Conservation (phyloP, 2,113 vertebrate genomes). For the Cisticola juncidis region DNA sequence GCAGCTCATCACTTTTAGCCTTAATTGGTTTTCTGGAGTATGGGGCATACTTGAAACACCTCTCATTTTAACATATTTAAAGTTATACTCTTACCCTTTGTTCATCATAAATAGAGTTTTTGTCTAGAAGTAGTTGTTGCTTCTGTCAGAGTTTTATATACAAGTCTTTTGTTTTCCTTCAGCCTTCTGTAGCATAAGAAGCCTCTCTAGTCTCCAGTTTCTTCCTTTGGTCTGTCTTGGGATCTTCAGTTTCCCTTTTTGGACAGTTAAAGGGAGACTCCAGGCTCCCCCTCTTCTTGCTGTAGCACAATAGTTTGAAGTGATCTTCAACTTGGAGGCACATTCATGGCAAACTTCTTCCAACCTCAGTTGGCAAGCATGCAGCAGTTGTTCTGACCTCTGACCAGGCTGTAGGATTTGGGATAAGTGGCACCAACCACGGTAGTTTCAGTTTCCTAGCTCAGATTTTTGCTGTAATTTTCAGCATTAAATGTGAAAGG, state of each 20-base stretch:
- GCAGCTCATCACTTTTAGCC: neutral
- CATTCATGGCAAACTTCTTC: neutral
- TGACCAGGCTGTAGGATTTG: neutral
- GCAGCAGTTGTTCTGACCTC: neutral
- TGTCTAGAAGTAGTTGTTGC: neutral
- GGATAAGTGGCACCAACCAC: neutral
- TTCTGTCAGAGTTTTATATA: neutral
- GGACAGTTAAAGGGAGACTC: neutral
- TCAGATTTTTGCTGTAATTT: neutral
- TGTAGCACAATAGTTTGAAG: neutral
- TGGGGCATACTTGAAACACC: neutral
- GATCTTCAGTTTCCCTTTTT: neutral
- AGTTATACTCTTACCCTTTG: neutral
- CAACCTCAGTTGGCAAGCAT: neutral
- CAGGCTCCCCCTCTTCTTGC: neutral
- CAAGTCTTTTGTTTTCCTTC: neutral
- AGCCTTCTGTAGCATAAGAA: neutral
- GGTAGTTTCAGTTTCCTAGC: neutral
- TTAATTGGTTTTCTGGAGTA: neutral
- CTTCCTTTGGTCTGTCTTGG: neutral
- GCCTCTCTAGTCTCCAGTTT: neutral
- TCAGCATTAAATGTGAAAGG: neutral
- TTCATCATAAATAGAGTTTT: neutral
- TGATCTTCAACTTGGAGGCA: neutral
- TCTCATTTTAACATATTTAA: neutral